Conservation (phyloP, 1,140 invertebrate species). For the Leguminivora glycinivorella region DNA sequence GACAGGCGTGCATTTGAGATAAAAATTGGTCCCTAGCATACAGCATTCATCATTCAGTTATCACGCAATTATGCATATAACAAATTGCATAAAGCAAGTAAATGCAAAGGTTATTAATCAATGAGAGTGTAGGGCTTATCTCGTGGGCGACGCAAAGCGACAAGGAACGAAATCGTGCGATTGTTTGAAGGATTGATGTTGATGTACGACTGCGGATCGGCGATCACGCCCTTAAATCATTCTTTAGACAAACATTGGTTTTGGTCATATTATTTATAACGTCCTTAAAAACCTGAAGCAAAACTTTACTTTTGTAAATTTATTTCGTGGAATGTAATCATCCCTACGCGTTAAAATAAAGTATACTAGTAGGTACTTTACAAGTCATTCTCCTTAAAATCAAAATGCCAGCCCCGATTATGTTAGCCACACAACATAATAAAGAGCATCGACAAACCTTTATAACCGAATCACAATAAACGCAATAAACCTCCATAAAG, state of each 20-base stretch:
- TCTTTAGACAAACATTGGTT: neutral
- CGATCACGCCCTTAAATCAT: neutral
- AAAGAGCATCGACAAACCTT: neutral
- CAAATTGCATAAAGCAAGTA: slow-evolving; percentile 28
- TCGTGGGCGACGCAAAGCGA: slow-evolving; percentile 22
- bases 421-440: neutral
- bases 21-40: slow-evolving; percentile 25
- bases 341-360: neutral
- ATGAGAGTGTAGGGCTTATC: slow-evolving; percentile 18
- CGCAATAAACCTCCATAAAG: slow-evolving; percentile 55
- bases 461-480: slow-evolving; percentile 42
- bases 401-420: neutral
- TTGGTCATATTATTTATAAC: neutral
- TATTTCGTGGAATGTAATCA: neutral
- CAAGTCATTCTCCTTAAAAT: neutral
- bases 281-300: neutral
- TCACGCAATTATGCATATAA: slow-evolving; percentile 23
- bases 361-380: neutral
- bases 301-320: neutral
- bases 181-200: slow-evolving; percentile 28
- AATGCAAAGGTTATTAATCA: slow-evolving; percentile 24
- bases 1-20: slow-evolving; percentile 25
- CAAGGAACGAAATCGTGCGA: slow-evolving; percentile 16
- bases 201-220: neutral
- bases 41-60: slow-evolving; percentile 20